phyloP scores from a whole-genome alignment of 2,113 vertebrate species.

The Penelope pileata region DNA sequence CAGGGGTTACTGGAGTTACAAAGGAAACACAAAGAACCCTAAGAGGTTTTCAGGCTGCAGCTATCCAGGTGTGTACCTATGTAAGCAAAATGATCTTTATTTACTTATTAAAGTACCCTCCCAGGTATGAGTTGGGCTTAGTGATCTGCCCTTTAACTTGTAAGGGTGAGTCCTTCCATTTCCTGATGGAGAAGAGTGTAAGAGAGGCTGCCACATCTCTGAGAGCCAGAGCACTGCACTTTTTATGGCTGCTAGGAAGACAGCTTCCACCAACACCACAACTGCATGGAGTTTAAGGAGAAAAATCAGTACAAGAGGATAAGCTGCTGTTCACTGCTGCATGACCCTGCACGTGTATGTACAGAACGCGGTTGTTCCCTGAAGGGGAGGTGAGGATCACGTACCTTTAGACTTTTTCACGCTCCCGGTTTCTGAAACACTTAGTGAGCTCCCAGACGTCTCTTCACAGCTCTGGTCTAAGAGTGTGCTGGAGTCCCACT shows the following conservation, averaged over 20 bases:
- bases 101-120: background rate
- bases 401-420: slow-evolving; percentile 93
- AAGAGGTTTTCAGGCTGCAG: background rate
- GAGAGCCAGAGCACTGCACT: background rate
- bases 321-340: background rate
- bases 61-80: background rate
- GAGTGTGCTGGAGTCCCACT: slow-evolving; percentile 79
- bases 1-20: background rate
- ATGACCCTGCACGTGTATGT: rapidly evolving
- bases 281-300: background rate
- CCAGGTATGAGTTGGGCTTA: background rate
- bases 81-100: background rate
- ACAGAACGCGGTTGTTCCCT: background rate
- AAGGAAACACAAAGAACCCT: background rate
- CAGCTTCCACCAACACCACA: background rate
- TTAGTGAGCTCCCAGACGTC: slow-evolving; percentile 87
- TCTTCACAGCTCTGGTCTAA: slow-evolving; percentile 82
- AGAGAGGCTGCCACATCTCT: background rate
- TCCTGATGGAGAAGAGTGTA: background rate
- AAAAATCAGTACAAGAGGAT: background rate
- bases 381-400: background rate
- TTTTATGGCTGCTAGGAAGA: background rate
- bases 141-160: background rate
- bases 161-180: background rate
- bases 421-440: slow-evolving; percentile 83